phyloP scores from a whole-genome alignment of 2,888 invertebrate genomes.

The Ichneumoninae sp. region DNA sequence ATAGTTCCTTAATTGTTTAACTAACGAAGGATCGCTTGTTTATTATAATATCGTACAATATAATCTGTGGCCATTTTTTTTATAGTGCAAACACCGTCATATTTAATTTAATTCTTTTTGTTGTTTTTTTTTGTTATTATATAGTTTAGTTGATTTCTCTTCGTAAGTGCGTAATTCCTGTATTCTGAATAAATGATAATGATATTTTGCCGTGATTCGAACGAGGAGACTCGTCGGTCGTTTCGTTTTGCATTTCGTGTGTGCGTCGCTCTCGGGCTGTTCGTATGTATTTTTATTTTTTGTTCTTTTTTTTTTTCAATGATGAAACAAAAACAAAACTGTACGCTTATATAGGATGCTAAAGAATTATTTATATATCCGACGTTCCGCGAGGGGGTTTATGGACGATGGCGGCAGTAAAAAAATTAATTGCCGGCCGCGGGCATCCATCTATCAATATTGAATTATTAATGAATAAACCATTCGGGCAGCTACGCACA shows the following conservation, averaged over 20 bases:
- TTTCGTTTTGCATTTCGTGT: constrained; percentile 7
- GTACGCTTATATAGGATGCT: constrained; percentile 27
- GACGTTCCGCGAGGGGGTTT: constrained; percentile 1
- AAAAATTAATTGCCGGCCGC: constrained; percentile 46
- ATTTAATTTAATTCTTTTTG: constrained; percentile 15
- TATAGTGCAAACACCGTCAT: constrained; percentile 57
- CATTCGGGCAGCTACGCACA: constrained; percentile 25
- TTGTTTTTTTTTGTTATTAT: constrained; percentile 19
- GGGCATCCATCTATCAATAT: constrained; percentile 38
- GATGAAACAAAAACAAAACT: constrained; percentile 9
- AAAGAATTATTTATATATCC: constrained; percentile 27
- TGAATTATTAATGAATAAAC: constrained; percentile 43
- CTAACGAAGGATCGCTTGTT: constrained; percentile 56
- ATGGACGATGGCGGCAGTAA: constrained; percentile 39
- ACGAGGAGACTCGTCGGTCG: constrained; percentile 6
- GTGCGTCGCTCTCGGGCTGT: constrained; percentile 4
- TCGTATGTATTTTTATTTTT: constrained; percentile 13
- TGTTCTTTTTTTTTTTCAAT: background rate
- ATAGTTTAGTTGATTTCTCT: constrained; percentile 35
- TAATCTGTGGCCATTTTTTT: constrained; percentile 63
- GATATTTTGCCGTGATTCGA: constrained; percentile 15
- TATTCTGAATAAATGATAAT: constrained; percentile 53
- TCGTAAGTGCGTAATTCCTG: constrained; percentile 55
- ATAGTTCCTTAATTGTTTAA: constrained; percentile 46
- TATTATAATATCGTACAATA: constrained; percentile 56